Evolutionary conservation across 2,888 invertebrate genomes (phyloP).

Genomic region (Phalera bucephala): DNA sequence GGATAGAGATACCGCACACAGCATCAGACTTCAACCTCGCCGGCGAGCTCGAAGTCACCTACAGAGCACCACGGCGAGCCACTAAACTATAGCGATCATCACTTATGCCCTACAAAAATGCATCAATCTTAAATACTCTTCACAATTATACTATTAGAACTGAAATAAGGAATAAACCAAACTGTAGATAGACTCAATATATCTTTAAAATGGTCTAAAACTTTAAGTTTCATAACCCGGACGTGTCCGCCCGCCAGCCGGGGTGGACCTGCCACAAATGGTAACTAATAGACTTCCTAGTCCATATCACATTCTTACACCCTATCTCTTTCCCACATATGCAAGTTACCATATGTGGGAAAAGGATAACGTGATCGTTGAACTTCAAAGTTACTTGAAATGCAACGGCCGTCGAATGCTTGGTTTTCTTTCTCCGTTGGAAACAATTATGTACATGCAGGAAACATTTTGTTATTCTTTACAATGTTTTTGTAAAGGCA

Average conservation of each 20-base stretch:
- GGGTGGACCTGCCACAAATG: constrained; percentile 42
- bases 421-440: constrained; percentile 24
- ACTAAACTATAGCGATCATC: no score
- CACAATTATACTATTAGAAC: no score
- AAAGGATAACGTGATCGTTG: constrained; percentile 5
- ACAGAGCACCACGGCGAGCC: no score
- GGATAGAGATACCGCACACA: no score
- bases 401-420: constrained; percentile 26
- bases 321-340: constrained; percentile 11
- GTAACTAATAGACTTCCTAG: constrained; percentile 44
- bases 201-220: constrained; percentile 14
- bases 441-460: constrained; percentile 9
- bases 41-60: no score
- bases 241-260: constrained; percentile 34
- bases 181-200: no score
- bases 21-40: no score
- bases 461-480: constrained; percentile 1
- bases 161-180: no score
- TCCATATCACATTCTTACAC: constrained; percentile 15
- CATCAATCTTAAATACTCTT: no score
- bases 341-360: constrained; percentile 2
- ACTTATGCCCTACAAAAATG: no score
- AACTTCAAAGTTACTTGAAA: constrained; percentile 20
- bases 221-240: constrained; percentile 24
- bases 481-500: background rate